Conservation (phyloP, 92 coral and sea anemone genomes). For the Meandrina meandrites region DNA sequence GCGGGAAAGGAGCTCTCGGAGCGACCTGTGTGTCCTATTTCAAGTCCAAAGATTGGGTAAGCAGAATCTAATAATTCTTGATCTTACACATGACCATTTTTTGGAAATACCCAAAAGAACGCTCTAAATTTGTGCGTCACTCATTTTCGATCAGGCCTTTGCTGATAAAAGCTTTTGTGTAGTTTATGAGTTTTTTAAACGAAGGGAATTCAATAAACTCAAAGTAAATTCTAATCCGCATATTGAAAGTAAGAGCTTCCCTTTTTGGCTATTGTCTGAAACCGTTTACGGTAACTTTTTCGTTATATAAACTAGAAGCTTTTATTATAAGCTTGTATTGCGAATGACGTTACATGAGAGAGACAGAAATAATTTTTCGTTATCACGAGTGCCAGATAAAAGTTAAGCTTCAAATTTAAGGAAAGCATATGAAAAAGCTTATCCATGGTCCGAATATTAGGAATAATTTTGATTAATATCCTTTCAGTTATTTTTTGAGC, state of each 20-base stretch:
- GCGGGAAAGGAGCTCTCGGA: constrained; percentile 99
- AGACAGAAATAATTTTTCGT: no score
- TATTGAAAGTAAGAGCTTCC: not conserved
- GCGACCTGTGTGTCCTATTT: constrained; percentile 89
- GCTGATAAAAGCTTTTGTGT: no score
- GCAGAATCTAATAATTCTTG: constrained; percentile 4
- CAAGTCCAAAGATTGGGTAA: constrained; percentile 92
- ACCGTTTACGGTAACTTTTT: not conserved
- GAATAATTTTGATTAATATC: no score
- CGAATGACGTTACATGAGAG: no score
- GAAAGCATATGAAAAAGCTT: no score
- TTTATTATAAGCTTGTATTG: no score
- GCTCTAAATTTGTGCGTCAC: not conserved
- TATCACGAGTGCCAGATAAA: no score
- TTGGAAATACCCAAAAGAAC: not conserved
- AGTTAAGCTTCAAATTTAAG: no score
- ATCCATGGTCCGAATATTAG: no score
- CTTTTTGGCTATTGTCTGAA: not conserved
- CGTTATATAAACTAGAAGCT: no score
- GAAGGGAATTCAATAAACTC: not conserved
- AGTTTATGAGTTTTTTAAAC: not conserved
- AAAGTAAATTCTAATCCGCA: not conserved
- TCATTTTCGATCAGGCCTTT: no score
- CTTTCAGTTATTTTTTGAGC: no score
- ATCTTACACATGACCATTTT: not conserved